Evolutionary conservation across 2,797 vertebrate genomes (phyloP).

Genomic region (Ptychadena robeensis): DNA sequence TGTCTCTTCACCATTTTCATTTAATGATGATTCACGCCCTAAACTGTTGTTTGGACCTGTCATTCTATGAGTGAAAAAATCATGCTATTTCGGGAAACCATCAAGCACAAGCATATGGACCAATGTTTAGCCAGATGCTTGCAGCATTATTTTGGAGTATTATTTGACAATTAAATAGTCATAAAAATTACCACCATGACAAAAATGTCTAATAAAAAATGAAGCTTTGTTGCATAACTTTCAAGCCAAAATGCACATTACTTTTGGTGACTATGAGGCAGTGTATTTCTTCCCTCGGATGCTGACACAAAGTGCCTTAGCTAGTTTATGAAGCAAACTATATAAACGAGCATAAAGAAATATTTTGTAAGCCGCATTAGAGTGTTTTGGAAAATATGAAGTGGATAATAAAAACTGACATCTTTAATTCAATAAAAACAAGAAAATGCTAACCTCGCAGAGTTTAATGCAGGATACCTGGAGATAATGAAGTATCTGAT

Average conservation of each 20-base stretch:
- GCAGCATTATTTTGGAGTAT: background rate
- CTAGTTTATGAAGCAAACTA: background rate
- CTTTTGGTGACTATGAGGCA: no score
- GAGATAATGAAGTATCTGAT: slow-evolving; percentile 27
- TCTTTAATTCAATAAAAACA: slow-evolving; percentile 28
- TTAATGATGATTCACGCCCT: background rate
- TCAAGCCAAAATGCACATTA: no score
- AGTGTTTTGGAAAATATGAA: slow-evolving; percentile 10
- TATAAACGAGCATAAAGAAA: background rate
- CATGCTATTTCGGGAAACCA: background rate
- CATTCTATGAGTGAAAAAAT: no score
- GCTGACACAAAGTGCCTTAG: no score
- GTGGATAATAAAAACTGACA: slow-evolving; percentile 30
- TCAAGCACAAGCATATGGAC: background rate
- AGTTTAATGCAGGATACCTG: slow-evolving; percentile 32
- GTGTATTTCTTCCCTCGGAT: no score
- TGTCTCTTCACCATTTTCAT: background rate
- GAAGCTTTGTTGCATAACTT: no score
- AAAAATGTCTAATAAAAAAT: no score
- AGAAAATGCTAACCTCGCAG: slow-evolving; percentile 31
- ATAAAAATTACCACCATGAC: no score
- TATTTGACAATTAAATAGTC: background rate
- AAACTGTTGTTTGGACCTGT: no score
- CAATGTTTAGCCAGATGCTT: background rate
- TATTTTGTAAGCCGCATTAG: slow-evolving; percentile 25